phyloP scores from a whole-genome alignment of 2,113 vertebrate species.

The Spermophilus dauricus region DNA sequence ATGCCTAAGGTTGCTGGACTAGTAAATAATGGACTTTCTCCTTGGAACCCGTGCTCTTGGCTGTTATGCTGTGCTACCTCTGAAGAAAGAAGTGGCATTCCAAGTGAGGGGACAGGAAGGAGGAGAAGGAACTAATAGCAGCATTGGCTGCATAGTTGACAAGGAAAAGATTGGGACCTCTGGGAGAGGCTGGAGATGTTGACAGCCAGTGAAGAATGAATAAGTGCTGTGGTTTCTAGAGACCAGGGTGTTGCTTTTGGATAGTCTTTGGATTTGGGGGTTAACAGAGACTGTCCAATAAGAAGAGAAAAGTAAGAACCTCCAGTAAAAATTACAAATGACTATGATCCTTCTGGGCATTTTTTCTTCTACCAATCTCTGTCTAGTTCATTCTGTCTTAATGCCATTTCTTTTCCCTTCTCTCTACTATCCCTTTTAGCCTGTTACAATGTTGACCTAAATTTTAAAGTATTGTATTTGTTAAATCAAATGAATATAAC shows the following conservation, averaged over 20 bases:
- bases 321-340: conserved; percentile 37
- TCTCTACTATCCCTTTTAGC: not conserved
- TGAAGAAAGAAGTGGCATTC: conserved; percentile 15
- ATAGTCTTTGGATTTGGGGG: not conserved
- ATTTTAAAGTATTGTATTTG: conserved; percentile 61
- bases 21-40: not conserved
- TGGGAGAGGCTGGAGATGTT: not conserved
- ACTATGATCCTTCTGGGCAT: not conserved
- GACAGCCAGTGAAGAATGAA: not conserved
- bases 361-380: conserved; percentile 36
- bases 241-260: not conserved
- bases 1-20: not conserved
- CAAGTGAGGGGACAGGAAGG: not conserved
- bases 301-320: not conserved
- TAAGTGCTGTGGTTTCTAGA: not conserved
- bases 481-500: conserved; percentile 58
- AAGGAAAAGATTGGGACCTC: not conserved
- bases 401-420: not conserved
- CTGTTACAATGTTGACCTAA: conserved; percentile 31
- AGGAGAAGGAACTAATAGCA: not conserved
- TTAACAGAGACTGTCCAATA: not conserved
- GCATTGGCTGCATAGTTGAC: not conserved
- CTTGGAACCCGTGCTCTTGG: not conserved
- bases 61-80: not conserved
- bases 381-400: not conserved